Base-by-base conservation (phyloP, 2,888 invertebrate species). In the Caenorhabditis doughertyi region DNA sequence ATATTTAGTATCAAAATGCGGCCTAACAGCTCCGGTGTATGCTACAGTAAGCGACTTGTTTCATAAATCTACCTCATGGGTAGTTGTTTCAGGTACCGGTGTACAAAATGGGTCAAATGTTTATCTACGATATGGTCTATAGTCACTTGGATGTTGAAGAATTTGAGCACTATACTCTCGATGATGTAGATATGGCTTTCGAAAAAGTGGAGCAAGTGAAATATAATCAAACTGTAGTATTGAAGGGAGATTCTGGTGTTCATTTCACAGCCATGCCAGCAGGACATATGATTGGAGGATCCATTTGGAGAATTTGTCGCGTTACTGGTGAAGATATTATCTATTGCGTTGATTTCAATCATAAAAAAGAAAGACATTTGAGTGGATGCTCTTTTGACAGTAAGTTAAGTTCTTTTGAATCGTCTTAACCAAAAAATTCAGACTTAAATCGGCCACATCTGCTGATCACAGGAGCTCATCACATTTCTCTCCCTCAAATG, bases 61-160 rank as follows among this genome's bases (percentile, higher is more conserved):
- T n/a, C n/a, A 18, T 18, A 13, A 13, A 13, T 47, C 44, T 2
- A 18, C 16, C 16, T 53, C 9, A n/a, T n/a, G n/a, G n/a, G n/a
- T n/a, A n/a, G n/a, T n/a, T 9, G 0, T 60, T 87, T 67, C 60
- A 89, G 89, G 95, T 98, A 82, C 99, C 99, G 0, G 96, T 99
- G 1, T 97, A 97, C 92, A 98, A 99, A 94, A 99, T 99, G 99
- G 99, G 98, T 0, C 98, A 99, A 93, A 97, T 99, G 98, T 98
- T 98, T 91, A 96, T 98, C 96, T 99, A 99, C 92, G 99, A 99
- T 92, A 91, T 93, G 70, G 92, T 91, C 2, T 84, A 87, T 60
- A 87, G 89, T 23, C 90, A 89, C 42, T 21, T 77, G 51, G 87
- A 87, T 56, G 89, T 89, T 0, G 91, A 91, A 79, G 90, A 92